phyloP scores from a whole-genome alignment of 2,113 vertebrate species.

The Lycocorax pyrrhopterus region DNA sequence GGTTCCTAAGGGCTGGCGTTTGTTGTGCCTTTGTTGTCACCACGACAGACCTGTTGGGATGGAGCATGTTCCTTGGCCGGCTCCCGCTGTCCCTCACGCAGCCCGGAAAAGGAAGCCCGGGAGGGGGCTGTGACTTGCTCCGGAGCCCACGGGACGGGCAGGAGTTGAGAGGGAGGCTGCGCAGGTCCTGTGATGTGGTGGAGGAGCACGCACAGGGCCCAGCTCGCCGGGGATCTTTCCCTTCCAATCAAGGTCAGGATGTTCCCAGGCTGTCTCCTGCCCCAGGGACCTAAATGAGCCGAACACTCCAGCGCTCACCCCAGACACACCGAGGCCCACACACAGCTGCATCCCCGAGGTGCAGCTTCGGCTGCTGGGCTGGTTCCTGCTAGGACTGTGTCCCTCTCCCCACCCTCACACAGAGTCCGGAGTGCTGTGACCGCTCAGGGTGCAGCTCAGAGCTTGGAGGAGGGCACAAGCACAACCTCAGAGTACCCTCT shows the following conservation, averaged over 20 bases:
- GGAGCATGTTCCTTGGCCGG: not conserved
- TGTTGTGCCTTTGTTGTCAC: constrained; percentile 52
- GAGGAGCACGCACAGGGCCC: not conserved
- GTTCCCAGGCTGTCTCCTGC: not conserved
- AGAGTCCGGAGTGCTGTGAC: not conserved
- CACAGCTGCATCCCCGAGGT: not conserved
- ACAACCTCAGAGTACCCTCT: not conserved
- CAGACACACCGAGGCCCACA: not conserved
- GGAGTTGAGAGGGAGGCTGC: not conserved
- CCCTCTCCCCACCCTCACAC: not conserved
- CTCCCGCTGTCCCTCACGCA: not conserved
- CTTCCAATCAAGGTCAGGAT: not conserved
- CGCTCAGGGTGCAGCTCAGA: not conserved
- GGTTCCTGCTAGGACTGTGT: no score
- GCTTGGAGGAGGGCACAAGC: not conserved
- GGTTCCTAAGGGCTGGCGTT: constrained; percentile 13
- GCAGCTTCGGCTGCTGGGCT: not conserved
- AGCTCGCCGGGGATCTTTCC: not conserved
- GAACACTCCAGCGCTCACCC: not conserved
- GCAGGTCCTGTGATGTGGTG: not conserved
- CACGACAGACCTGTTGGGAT: not conserved
- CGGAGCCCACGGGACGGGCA: not conserved
- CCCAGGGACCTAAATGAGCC: not conserved
- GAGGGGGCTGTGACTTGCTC: not conserved
- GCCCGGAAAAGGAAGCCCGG: constrained; percentile 35